These are phyloP conservation scores for Xylocopa sonorina DNA, from an alignment of 1,140 invertebrate species.

Conservation along the genomic window DNA sequence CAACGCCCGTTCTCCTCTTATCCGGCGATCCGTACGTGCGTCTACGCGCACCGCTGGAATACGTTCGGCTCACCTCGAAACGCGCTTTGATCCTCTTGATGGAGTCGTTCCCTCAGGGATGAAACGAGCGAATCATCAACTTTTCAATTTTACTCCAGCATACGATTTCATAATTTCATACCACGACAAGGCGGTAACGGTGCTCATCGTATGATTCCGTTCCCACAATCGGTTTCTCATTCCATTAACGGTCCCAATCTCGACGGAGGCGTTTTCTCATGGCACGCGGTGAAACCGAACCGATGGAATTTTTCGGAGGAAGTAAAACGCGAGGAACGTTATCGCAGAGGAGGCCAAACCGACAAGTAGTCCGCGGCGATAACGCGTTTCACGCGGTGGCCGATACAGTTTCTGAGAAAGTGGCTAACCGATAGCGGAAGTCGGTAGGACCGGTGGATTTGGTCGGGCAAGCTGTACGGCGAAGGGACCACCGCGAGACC, in stretches of 20 bases:
- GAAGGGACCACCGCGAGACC: not conserved
- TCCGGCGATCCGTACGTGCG: constrained; percentile 9
- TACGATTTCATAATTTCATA: too few species aligned
- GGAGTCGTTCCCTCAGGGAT: not conserved
- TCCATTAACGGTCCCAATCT: too few species aligned
- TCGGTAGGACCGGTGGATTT: not conserved
- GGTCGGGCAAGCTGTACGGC: not conserved
- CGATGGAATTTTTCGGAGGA: not conserved
- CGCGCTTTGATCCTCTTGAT: not conserved
- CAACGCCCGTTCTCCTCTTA: constrained; percentile 27
- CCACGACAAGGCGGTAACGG: too few species aligned
- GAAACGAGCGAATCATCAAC: too few species aligned
- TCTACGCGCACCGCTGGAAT: too few species aligned
- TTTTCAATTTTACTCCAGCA: too few species aligned
- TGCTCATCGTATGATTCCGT: too few species aligned
- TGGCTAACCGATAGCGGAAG: not conserved
- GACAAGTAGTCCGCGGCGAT: constrained; percentile 18
- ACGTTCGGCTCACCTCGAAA: constrained; percentile 1
- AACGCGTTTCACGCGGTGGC: constrained; percentile 31
- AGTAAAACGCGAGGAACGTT: not conserved
- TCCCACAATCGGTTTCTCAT: too few species aligned
- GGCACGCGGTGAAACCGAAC: constrained; percentile 18
- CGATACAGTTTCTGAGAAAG: constrained; percentile 4
- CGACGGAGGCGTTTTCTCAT: too few species aligned
- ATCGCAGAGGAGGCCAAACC: not conserved